A percentile compares a stretch with the other conserved stretches of the same genome.
Evolutionary conservation across 2,888 invertebrate species (phyloP).

Genomic region (Graphium colonna): DNA sequence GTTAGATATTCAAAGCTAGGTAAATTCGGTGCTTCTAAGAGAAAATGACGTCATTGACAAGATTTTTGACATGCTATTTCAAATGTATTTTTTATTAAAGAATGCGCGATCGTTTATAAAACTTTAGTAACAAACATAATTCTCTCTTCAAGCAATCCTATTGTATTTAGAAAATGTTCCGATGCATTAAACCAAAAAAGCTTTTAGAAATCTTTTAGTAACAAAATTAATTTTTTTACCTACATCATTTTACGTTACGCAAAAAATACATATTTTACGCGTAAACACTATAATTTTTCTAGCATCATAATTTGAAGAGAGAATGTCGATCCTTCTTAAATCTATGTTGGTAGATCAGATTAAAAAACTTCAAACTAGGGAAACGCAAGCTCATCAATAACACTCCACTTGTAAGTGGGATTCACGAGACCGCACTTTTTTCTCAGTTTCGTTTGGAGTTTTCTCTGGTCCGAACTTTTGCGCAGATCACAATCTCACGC

Average conservation of each 20-base stretch:
- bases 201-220: no score
- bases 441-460: conserved; percentile 51
- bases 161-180: background rate
- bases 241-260: no score
- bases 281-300: no score
- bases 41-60: conserved; percentile 2
- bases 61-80: conserved; percentile 8
- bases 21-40: conserved; percentile 7
- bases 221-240: no score
- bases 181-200: no score
- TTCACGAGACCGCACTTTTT: conserved; percentile 52
- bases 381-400: conserved; percentile 24
- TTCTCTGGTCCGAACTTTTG: conserved; percentile 57
- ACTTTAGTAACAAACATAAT: conserved; percentile 2
- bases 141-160: conserved; percentile 17
- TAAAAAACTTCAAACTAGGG: conserved; percentile 14
- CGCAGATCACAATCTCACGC: conserved; percentile 60
- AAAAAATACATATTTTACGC: no score
- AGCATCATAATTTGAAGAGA: conserved; percentile 19
- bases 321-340: conserved; percentile 5
- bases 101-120: conserved; percentile 5
- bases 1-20: background rate
- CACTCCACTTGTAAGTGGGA: conserved; percentile 64
- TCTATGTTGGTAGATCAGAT: background rate
- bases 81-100: background rate